These are phyloP conservation scores for Hormaphis cornu DNA, from an alignment of 1,140 invertebrate genomes.

Conservation along the genomic window DNA sequence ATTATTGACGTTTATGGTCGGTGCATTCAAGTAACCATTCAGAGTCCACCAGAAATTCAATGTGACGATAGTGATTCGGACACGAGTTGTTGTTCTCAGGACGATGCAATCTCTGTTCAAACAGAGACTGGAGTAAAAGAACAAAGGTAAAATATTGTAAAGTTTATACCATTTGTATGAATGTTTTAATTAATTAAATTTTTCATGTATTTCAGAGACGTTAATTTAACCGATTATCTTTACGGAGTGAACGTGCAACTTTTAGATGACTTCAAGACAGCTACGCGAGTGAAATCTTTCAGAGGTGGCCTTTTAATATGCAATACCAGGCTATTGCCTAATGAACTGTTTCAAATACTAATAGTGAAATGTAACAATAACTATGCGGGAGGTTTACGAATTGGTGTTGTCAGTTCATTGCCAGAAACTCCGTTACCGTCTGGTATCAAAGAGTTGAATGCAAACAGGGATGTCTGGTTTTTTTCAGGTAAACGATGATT, in stretches of 20 bases:
- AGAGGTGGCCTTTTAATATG: conserved; percentile 63
- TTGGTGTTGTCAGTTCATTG: conserved; percentile 66
- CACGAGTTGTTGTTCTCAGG: conserved; percentile 3
- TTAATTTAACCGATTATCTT: not conserved
- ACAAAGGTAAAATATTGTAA: not conserved
- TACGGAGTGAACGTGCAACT: conserved; percentile 57
- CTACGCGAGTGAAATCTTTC: conserved; percentile 53
- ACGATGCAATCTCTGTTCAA: conserved; percentile 5
- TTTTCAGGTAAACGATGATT: conserved; percentile 48
- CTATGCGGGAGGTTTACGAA: conserved; percentile 63
- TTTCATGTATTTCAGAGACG: conserved; percentile 7
- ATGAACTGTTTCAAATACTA: conserved; percentile 64
- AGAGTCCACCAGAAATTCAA: conserved; percentile 8
- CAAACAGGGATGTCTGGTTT: conserved; percentile 50
- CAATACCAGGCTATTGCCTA: conserved; percentile 51
- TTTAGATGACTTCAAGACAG: conserved; percentile 56
- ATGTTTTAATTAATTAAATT: not conserved
- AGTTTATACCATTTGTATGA: not conserved
- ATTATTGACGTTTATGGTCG: conserved; percentile 91
- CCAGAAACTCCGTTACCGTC: conserved; percentile 46
- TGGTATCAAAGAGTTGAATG: conserved; percentile 48
- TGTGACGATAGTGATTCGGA: conserved; percentile 24
- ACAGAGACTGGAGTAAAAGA: conserved; percentile 14
- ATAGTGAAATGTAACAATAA: conserved; percentile 52
- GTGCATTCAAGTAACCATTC: conserved; percentile 67